Conservation (phyloP, 2,797 vertebrate species). For the Poeciliopsis infans region DNA sequence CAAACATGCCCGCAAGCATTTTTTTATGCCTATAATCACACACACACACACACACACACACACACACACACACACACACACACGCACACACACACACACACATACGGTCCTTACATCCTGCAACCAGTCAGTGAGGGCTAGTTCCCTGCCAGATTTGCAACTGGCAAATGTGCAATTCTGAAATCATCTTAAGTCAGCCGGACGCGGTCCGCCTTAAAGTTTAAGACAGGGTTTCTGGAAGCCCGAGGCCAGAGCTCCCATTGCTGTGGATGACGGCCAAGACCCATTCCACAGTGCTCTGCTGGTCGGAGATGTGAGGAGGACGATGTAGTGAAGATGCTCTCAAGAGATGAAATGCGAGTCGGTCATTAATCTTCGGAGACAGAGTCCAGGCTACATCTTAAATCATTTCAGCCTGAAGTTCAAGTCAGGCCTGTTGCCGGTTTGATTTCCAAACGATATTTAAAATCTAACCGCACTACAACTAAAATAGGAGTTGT, state of each 20-base stretch:
- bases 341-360: conserved; percentile 12
- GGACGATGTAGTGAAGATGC: conserved; percentile 6
- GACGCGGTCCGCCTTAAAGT: conserved; percentile 52
- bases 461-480: neutral
- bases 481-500: neutral
- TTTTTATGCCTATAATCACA: conserved; percentile 19
- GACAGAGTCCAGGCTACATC: conserved; percentile 7
- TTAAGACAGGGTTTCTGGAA: conserved; percentile 53
- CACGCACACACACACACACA: conserved; percentile 17
- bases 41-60: conserved; percentile 10
- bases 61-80: conserved; percentile 10
- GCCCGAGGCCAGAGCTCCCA: conserved; percentile 48
- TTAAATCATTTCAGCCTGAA: conserved; percentile 12
- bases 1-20: conserved; percentile 52
- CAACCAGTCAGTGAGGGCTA: conserved; percentile 34
- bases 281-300: conserved; percentile 16
- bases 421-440: neutral
- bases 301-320: conserved; percentile 5
- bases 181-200: conserved; percentile 64
- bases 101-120: conserved; percentile 10
- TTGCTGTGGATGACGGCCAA: conserved; percentile 32
- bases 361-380: conserved; percentile 1
- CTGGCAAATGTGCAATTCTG: conserved; percentile 63
- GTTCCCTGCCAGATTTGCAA: conserved; percentile 51
- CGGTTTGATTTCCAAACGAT: conserved; percentile 1